These are phyloP conservation scores for Chondrosia reniformis DNA, from an alignment of 37 sponge, comb jelly and placozoan species.

Conservation along the genomic window DNA sequence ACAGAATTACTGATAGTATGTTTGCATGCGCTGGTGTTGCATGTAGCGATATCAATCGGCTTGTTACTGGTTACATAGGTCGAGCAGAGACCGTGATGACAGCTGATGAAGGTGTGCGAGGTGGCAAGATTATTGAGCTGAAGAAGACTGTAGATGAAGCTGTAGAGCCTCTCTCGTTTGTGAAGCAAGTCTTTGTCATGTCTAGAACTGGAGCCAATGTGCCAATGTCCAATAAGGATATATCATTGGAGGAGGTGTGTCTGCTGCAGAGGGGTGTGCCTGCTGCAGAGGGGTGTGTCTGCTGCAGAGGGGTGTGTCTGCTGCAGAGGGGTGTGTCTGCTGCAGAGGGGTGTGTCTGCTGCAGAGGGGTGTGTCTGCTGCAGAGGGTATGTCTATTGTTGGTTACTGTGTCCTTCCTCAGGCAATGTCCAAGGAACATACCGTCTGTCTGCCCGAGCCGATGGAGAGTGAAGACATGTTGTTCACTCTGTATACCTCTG, in stretches of 20 bases:
- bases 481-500: constrained; percentile 94
- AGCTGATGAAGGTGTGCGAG: constrained; percentile 85
- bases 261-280: neutral
- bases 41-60: too few species aligned
- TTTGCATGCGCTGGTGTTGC: neutral
- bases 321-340: too few species aligned
- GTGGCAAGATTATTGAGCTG: constrained; percentile 81
- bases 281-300: too few species aligned
- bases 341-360: too few species aligned
- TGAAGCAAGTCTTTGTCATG: constrained; percentile 75
- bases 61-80: too few species aligned
- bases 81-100: constrained; percentile 78
- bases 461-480: constrained; percentile 92
- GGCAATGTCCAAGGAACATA: constrained; percentile 75
- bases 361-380: too few species aligned
- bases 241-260: constrained; percentile 67
- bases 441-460: constrained; percentile 71
- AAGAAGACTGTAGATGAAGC: constrained; percentile 85
- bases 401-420: constrained; percentile 1
- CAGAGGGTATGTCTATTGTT: neutral
- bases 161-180: constrained; percentile 58
- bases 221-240: constrained; percentile 60
- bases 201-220: constrained; percentile 76
- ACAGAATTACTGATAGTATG: constrained; percentile 75
- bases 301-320: too few species aligned